Base-by-base conservation (phyloP, 1,140 invertebrate species). In the Psilanteris sp. region DNA sequence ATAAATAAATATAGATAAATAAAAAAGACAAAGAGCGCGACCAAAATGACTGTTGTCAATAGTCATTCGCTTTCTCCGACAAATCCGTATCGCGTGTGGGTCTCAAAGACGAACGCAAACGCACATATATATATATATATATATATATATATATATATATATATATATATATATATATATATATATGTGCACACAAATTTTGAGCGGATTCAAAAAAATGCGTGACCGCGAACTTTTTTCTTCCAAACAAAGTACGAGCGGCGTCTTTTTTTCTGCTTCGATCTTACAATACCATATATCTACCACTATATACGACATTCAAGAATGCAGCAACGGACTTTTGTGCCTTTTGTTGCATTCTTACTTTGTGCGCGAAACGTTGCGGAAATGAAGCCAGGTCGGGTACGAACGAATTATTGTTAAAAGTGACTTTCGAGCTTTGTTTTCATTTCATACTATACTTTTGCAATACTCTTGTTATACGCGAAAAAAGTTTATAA, bases 321-420 rank as follows among this genome's bases (percentile, higher is more conserved):
- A 41, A 52, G 64, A 68, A 68, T 59, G 43, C 43, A 7, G 32
- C 36, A 9, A 18, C 44, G 31, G 6, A 20, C 34, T 59, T 46
- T 57, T 41, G 24, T 61, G 11, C n/a, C 32, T 70, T 36, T 43
- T 59, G n/a, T 70, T 70, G 44, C 66, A 59, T 70, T 70, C 64
- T 31, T 26, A 3, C 16, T 37, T 13, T 11, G 9, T 22, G 16
- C 8, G 3, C 7, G 34, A 32, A 57, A 59, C 18, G 64, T 34
- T 39, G 48, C 43, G 34, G 41, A 68, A 68, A 43, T 57, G 64
- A 68, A 50, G 39, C 22, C 55, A 54, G 43, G 39, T 55, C 37
- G 27, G n/a, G 9, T 8, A 22, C 20, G 9, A 43, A 27, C 13
- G 14, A 3, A 57, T 52, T 68, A 57, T 67, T 67, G 55, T 48